Evolutionary conservation across 1,140 invertebrate genomes (phyloP).

Genomic region (Drosophila obscura): DNA sequence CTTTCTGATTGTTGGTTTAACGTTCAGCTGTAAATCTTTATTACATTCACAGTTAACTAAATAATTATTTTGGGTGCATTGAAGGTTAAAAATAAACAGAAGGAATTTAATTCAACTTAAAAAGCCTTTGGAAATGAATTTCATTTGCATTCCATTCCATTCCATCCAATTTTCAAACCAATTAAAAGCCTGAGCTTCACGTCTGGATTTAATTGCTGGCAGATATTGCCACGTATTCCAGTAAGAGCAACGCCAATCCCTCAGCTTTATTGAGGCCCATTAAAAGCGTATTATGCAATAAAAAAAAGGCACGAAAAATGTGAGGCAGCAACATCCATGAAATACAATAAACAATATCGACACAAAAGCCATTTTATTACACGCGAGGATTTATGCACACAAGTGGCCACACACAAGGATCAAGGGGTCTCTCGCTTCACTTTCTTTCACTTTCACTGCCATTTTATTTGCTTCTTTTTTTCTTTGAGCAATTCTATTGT

Average conservation of each 20-base stretch:
- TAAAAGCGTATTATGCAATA: conserved; percentile 74
- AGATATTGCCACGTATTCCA: conserved; percentile 18
- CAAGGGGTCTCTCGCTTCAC: conserved; percentile 9
- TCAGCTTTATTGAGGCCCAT: conserved; percentile 52
- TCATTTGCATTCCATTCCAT: background rate
- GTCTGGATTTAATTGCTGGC: conserved; percentile 57
- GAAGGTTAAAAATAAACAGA: too few relatives aligned
- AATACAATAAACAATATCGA: conserved; percentile 72
- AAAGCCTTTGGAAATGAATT: background rate
- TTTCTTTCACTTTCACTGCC: conserved; percentile 21
- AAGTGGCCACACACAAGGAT: conserved; percentile 42
- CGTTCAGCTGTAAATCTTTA: conserved; percentile 17
- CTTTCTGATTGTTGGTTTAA: conserved; percentile 50
- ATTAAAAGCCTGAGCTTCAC: conserved; percentile 21
- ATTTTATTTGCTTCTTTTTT: conserved; percentile 33
- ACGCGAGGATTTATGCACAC: conserved; percentile 61
- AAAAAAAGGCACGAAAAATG: conserved; percentile 29
- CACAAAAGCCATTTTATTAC: conserved; percentile 76
- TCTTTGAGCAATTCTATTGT: conserved; percentile 59
- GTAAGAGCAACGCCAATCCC: conserved; percentile 5
- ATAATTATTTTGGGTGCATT: background rate
- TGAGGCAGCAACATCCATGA: conserved; percentile 52
- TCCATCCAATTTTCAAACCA: background rate
- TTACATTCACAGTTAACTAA: conserved; percentile 38
- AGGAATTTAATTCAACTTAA: background rate